Evolutionary conservation across 2,113 vertebrate species (phyloP), one percentile per base, ranked within the genome.

Genomic region (Indicator maculatus): DNA sequence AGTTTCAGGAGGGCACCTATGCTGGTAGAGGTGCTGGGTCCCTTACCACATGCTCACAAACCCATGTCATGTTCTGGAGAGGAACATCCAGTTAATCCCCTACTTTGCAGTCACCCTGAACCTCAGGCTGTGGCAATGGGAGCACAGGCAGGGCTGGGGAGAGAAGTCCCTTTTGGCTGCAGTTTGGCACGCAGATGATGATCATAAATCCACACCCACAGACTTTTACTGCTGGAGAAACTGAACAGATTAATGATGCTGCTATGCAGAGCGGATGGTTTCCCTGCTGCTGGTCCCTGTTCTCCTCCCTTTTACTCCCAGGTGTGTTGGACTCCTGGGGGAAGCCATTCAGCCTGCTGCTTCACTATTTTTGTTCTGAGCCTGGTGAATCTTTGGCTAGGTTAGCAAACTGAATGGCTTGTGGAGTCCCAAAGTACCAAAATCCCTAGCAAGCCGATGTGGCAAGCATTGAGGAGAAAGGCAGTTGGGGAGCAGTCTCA

Each of bases 181-280:
- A 0, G 11, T 33, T 77, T 52, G 55, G 10, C 78, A 31, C 28
- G 67, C 50, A 70, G 28, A 12, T 0, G 2, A 5, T 31, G 23
- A 14, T 50, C 18, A 16, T 16, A 45, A 64, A 70, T 61, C 56
- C 14, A 5, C 58, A 31, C 36, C 66, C 31, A 21, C 20, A 20
- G 38, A n/a, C 59, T 12, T 4, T 1, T 20, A 31, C 28, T 75
- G 44, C 63, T 55, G 63, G 38, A 59, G 24, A 83, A 78, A 44
- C 36, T 55, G 20, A 55, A 52, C 1, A 1, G n/a, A 65, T 63
- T 47, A 20, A 60, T 0, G 5, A 2, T 52, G 36, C 38, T 84
- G 53, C 65, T 20, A 26, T 8, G 2, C 23, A 71, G 44, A 47
- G 78, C 2, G 2, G 28, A 21, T 0, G 0, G n/a, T 44, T 16